phyloP scores from a whole-genome alignment of 92 coral and sea anemone species.

The Phenganax subtilis region DNA sequence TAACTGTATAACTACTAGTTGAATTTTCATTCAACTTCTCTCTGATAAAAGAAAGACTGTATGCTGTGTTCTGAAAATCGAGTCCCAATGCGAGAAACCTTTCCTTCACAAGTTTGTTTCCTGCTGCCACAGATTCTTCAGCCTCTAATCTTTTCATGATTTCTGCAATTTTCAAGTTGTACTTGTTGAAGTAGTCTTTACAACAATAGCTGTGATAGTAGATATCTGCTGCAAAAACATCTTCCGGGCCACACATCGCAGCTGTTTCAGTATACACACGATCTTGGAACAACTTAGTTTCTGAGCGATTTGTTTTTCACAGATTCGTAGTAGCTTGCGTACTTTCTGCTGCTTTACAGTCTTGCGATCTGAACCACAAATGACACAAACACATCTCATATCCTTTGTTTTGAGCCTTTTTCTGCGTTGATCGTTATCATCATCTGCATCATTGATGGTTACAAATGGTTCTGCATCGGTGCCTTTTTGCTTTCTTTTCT shows the following conservation, averaged over 20 bases:
- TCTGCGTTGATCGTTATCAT: slow-evolving; percentile 12
- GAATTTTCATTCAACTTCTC: background rate
- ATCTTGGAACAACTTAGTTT: slow-evolving; percentile 8
- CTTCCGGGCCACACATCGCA: slow-evolving; percentile 2
- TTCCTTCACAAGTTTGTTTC: background rate
- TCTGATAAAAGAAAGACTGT: background rate
- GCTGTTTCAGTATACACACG: slow-evolving; percentile 8
- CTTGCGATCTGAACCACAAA: background rate
- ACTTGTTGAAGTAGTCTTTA: background rate
- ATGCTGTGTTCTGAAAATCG: background rate
- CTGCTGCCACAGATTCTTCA: background rate
- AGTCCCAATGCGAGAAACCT: background rate
- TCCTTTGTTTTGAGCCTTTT: background rate
- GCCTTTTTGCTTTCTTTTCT: background rate
- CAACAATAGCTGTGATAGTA: slow-evolving; percentile 4
- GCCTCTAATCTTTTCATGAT: background rate
- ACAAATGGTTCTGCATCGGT: background rate
- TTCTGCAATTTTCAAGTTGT: slow-evolving; percentile 4
- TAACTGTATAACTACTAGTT: background rate
- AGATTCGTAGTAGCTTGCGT: background rate
- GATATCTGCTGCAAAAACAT: slow-evolving; percentile 8
- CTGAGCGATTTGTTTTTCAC: slow-evolving; percentile 10
- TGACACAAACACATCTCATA: background rate
- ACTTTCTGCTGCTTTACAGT: slow-evolving; percentile 4
- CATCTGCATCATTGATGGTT: background rate